phyloP scores from a whole-genome alignment of 2,888 invertebrate species.

The Megalurothrips usitatus region DNA sequence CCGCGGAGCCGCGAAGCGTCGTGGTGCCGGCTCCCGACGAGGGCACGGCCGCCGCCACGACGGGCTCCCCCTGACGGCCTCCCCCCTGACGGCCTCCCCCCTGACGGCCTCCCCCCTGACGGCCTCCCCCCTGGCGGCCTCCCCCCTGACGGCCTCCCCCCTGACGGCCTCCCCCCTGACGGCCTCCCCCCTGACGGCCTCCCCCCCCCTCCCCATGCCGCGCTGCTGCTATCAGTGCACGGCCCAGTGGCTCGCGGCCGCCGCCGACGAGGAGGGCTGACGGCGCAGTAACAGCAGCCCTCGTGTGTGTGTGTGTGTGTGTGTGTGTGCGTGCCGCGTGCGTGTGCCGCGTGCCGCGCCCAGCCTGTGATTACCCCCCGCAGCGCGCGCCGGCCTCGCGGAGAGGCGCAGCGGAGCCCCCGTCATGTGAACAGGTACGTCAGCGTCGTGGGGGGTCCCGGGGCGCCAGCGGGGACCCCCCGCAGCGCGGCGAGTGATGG shows the following conservation, averaged over 20 bases:
- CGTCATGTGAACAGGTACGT: too few species aligned
- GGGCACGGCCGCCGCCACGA: too few species aligned
- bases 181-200: background rate
- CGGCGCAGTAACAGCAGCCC: background rate
- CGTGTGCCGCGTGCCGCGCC: background rate
- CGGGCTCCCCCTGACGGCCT: too few species aligned
- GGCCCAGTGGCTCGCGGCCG: background rate
- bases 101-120: too few species aligned
- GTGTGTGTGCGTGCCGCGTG: background rate
- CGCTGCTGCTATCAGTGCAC: background rate
- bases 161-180: background rate
- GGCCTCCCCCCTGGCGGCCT: background rate
- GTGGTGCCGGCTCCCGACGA: too few species aligned
- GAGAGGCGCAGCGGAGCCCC: too few species aligned
- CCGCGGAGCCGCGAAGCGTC: background rate
- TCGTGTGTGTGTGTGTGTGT: background rate
- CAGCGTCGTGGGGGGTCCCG: too few species aligned
- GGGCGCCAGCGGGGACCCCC: too few species aligned
- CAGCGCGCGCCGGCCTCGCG: too few species aligned
- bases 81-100: too few species aligned
- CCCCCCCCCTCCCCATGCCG: background rate
- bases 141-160: background rate
- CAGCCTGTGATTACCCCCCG: too few species aligned
- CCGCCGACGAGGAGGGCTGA: background rate
- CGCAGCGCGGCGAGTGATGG: too few species aligned